These are phyloP conservation scores for Epinephelus malabaricus DNA, from an alignment of 2,797 vertebrate genomes.

Conservation along the genomic window DNA sequence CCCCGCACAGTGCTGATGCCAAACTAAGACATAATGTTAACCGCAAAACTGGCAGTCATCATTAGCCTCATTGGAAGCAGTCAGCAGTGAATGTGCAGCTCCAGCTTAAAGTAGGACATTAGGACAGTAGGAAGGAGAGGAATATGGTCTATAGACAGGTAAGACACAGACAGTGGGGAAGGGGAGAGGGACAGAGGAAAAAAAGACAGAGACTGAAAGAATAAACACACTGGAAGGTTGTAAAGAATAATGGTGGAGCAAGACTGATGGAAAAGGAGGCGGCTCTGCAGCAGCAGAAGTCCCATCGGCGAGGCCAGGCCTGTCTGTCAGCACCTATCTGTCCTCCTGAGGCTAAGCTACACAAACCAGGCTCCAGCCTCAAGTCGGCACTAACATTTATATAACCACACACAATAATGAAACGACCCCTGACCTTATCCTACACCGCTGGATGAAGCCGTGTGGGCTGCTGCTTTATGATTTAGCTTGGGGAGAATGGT, in stretches of 20 bases:
- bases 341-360: constrained; percentile 51
- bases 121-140: constrained; percentile 3
- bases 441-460: constrained; percentile 30
- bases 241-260: constrained; percentile 13
- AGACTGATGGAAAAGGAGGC: constrained; percentile 32
- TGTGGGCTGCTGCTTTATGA: constrained; percentile 39
- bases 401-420: constrained; percentile 58
- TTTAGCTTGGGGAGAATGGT: constrained; percentile 42
- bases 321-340: constrained; percentile 71
- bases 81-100: constrained; percentile 24
- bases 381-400: constrained; percentile 69
- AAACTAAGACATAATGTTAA: constrained; percentile 36
- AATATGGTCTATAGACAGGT: constrained; percentile 5
- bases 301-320: constrained; percentile 29
- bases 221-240: constrained; percentile 25
- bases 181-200: neutral
- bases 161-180: constrained; percentile 14
- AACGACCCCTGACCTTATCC: constrained; percentile 68
- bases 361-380: constrained; percentile 59
- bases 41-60: constrained; percentile 42
- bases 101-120: constrained; percentile 42
- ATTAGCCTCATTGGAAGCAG: constrained; percentile 38
- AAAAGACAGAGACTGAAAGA: constrained; percentile 4
- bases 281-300: constrained; percentile 28
- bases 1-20: constrained; percentile 27